Conservation (phyloP, 1,140 invertebrate species). For the Tetramorium alpestre region DNA sequence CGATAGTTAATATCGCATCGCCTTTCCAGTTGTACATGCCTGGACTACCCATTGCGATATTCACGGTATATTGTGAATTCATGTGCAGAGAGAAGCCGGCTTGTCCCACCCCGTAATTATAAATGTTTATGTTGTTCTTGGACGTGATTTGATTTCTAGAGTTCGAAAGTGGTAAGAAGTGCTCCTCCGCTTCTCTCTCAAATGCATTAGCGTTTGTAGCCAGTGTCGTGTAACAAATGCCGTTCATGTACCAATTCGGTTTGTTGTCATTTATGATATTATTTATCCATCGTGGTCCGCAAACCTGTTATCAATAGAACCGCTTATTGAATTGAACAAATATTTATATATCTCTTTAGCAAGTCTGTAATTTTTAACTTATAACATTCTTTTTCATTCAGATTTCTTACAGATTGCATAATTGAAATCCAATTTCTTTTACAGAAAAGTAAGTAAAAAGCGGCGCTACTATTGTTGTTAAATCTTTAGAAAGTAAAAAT, state of each 20-base stretch:
- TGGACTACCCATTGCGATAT: slow-evolving; percentile 87
- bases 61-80: slow-evolving; percentile 28
- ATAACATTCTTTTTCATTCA: no score
- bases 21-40: slow-evolving; percentile 87
- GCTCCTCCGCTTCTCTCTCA: slow-evolving; percentile 33
- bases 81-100: slow-evolving; percentile 81
- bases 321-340: not conserved
- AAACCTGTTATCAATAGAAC: slow-evolving; percentile 69
- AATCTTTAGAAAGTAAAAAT: not conserved
- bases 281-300: slow-evolving; percentile 76
- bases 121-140: slow-evolving; percentile 11
- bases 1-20: slow-evolving; percentile 41
- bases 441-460: not conserved
- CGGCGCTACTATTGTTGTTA: not conserved
- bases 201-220: slow-evolving; percentile 42
- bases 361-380: not conserved
- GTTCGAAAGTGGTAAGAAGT: slow-evolving; percentile 46
- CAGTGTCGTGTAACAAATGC: slow-evolving; percentile 83
- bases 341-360: not conserved
- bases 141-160: not conserved
- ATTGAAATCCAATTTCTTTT: not conserved
- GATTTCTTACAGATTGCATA: not conserved
- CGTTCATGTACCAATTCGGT: slow-evolving; percentile 78
- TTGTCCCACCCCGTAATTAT: slow-evolving; percentile 76
- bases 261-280: slow-evolving; percentile 6